Conservation (phyloP, 2,888 invertebrate species). For the Nomada goodeniana region DNA sequence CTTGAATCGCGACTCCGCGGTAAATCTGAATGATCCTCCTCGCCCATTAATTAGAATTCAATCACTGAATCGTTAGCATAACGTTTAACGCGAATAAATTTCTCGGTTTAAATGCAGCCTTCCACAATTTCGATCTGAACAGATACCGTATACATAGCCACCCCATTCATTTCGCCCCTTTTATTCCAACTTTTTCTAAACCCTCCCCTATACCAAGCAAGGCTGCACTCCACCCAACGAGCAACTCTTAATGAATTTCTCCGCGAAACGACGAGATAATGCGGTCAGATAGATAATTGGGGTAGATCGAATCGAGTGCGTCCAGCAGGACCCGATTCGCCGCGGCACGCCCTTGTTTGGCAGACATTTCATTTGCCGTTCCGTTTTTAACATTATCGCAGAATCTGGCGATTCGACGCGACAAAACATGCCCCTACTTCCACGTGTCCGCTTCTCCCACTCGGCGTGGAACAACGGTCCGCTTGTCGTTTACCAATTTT, state of each 20-base stretch:
- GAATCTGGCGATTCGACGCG: slow-evolving; percentile 37
- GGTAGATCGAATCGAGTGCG: slow-evolving; percentile 46
- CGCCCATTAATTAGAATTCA: too few species aligned
- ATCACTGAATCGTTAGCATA: too few species aligned
- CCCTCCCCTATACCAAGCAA: not conserved
- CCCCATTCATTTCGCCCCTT: not conserved
- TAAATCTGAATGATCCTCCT: too few species aligned
- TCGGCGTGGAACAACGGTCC: slow-evolving; percentile 4
- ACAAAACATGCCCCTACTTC: slow-evolving; percentile 25
- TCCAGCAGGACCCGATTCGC: slow-evolving; percentile 48
- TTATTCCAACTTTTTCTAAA: not conserved
- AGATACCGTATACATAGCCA: not conserved
- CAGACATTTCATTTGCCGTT: slow-evolving; percentile 59
- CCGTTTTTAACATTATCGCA: slow-evolving; percentile 43
- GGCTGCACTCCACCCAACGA: not conserved
- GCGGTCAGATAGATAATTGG: slow-evolving; percentile 55
- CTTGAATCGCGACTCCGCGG: too few species aligned
- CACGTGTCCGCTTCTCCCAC: not conserved
- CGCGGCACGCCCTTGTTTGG: slow-evolving; percentile 55
- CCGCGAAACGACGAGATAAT: slow-evolving; percentile 52
- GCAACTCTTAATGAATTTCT: slow-evolving; percentile 62
- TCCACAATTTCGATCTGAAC: not conserved
- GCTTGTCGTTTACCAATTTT: slow-evolving; percentile 24
- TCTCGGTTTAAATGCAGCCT: not conserved
- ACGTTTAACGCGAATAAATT: not conserved